Conservation (phyloP, 2,113 vertebrate species). For the Furnarius figulus region DNA sequence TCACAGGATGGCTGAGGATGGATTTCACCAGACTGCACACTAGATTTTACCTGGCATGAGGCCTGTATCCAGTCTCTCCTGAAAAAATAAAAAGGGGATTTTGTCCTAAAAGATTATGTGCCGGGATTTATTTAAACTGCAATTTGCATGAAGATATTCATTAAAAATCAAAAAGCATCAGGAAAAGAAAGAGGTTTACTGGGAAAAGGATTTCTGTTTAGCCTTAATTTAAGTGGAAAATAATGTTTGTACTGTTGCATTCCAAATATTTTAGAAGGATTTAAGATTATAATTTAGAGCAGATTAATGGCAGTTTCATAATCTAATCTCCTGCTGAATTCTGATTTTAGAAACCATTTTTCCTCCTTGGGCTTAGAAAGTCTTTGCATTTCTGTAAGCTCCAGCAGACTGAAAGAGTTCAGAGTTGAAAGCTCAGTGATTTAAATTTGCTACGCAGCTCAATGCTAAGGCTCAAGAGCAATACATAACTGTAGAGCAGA, state of each 20-base stretch:
- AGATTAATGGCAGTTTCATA: constrained; percentile 43
- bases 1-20: neutral
- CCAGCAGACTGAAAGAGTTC: neutral
- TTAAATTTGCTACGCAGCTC: neutral
- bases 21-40: neutral
- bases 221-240: constrained; percentile 46
- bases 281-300: constrained; percentile 41
- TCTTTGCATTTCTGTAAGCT: constrained; percentile 14
- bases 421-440: constrained; percentile 21
- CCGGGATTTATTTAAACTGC: constrained; percentile 38
- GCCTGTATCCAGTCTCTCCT: neutral
- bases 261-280: constrained; percentile 35
- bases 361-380: neutral
- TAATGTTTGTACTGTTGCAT: constrained; percentile 8
- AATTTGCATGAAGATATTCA: constrained; percentile 28
- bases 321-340: constrained; percentile 51
- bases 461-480: neutral
- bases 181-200: neutral
- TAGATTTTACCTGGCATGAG: neutral
- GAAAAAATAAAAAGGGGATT: constrained; percentile 13
- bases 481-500: neutral
- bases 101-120: constrained; percentile 28
- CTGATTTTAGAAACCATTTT: neutral
- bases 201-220: constrained; percentile 24
- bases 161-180: constrained; percentile 31